These are phyloP conservation scores for Ameiurus melas DNA, from an alignment of 2,113 vertebrate species.

Conservation along the genomic window DNA sequence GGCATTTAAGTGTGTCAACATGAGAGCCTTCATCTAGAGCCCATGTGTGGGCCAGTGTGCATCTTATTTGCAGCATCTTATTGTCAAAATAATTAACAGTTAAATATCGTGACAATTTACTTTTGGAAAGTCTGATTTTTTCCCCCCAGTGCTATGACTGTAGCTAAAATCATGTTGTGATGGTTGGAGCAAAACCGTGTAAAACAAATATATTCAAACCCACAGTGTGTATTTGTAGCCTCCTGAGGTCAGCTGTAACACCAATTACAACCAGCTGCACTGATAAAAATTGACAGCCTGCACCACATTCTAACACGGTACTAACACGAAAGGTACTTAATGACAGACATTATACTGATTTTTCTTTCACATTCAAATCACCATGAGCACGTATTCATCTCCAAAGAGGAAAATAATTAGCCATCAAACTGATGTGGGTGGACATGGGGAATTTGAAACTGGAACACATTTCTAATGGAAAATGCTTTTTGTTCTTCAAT, in stretches of 20 bases:
- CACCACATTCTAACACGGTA: slow-evolving; percentile 4
- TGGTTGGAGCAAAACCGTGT: not conserved
- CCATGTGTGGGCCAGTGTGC: not conserved
- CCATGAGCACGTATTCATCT: not conserved
- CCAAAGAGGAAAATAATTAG: not conserved
- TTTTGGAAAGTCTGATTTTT: not conserved
- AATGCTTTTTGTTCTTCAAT: not conserved
- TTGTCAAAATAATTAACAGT: not conserved
- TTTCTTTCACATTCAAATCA: not conserved
- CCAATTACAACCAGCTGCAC: slow-evolving; percentile 18
- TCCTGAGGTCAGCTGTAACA: not conserved
- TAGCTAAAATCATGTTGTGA: not conserved
- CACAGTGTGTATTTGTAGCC: not conserved
- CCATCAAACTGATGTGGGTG: not conserved
- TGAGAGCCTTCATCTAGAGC: not conserved
- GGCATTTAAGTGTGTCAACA: not conserved
- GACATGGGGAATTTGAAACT: not conserved
- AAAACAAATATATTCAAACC: not conserved
- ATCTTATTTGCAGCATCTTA: not conserved
- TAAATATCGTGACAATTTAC: not conserved
- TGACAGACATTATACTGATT: slow-evolving; percentile 3
- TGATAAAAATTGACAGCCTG: not conserved
- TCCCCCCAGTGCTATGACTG: not conserved
- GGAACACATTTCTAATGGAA: not conserved
- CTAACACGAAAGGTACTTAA: slow-evolving; percentile 13